A percentile compares a stretch with the other conserved stretches of the same genome.
phyloP scores from a whole-genome alignment of 1,140 invertebrate species.

The Papilio helenus region DNA sequence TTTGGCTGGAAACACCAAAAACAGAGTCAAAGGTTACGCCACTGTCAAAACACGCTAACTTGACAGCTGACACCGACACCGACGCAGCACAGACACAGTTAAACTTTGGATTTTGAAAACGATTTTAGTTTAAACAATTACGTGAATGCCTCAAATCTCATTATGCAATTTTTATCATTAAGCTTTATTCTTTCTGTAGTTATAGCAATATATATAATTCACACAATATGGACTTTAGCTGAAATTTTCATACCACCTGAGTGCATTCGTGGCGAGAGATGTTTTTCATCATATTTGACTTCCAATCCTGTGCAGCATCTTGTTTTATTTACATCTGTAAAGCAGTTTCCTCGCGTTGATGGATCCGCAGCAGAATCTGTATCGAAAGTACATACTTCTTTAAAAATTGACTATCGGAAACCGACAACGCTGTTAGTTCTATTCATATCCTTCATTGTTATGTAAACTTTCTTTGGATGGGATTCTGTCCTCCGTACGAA shows the following conservation, averaged over 20 bases:
- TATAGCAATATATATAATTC: slow-evolving; percentile 87
- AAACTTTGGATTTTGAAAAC: not conserved
- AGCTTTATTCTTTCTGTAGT: slow-evolving; percentile 84
- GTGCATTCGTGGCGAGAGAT: slow-evolving; percentile 85
- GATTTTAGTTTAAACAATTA: not conserved
- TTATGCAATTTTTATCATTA: slow-evolving; percentile 80
- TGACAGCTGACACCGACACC: too few relatives aligned
- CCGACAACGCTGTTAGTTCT: slow-evolving; percentile 67
- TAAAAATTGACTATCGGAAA: slow-evolving; percentile 84
- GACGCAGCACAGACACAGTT: not conserved
- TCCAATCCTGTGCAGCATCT: slow-evolving; percentile 84
- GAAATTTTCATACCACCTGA: slow-evolving; percentile 88
- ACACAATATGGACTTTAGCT: slow-evolving; percentile 89
- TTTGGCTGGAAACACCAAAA: not conserved
- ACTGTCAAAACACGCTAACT: not conserved
- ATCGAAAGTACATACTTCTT: slow-evolving; percentile 71
- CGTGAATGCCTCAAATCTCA: slow-evolving; percentile 14
- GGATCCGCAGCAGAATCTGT: slow-evolving; percentile 59
- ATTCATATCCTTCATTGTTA: too few relatives aligned
- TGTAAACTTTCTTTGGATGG: too few relatives aligned
- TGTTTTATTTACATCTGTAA: slow-evolving; percentile 84
- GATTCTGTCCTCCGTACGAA: too few relatives aligned
- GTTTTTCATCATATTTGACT: slow-evolving; percentile 84
- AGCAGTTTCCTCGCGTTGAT: slow-evolving; percentile 73
- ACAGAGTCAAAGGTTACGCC: not conserved